These are phyloP conservation scores for Acanthopleura granulata DNA, from an alignment of 2,888 invertebrate genomes.

Conservation along the genomic window DNA sequence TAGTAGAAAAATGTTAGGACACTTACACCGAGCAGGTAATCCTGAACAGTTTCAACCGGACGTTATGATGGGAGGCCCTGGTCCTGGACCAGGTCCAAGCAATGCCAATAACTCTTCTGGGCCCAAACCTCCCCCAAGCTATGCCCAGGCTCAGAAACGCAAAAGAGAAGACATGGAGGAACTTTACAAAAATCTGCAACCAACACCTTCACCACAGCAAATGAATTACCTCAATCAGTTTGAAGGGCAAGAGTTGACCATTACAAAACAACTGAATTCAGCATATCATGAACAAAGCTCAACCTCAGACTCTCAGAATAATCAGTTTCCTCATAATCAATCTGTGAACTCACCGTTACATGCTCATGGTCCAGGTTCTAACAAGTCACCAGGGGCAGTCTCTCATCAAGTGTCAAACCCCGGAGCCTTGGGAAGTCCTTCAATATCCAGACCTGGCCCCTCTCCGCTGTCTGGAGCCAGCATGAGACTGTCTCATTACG, in stretches of 20 bases:
- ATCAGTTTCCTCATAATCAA: slow-evolving; percentile 47
- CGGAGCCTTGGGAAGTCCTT: slow-evolving; percentile 27
- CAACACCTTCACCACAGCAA: slow-evolving; percentile 96
- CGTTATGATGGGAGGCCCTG: slow-evolving; percentile 33
- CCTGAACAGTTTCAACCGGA: slow-evolving; percentile 66
- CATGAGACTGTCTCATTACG: slow-evolving; percentile 61
- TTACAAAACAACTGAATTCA: slow-evolving; percentile 95
- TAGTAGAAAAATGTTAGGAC: slow-evolving; percentile 9
- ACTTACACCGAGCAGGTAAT: slow-evolving; percentile 63
- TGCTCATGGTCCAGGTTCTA: slow-evolving; percentile 45
- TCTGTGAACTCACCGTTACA: slow-evolving; percentile 57
- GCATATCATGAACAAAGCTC: slow-evolving; percentile 72
- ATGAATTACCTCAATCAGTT: slow-evolving; percentile 95
- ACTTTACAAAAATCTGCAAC: slow-evolving; percentile 76
- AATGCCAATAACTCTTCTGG: slow-evolving; percentile 29
- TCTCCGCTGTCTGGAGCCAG: slow-evolving; percentile 50
- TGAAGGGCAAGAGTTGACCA: slow-evolving; percentile 95
- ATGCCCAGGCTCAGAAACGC: slow-evolving; percentile 66
- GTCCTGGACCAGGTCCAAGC: slow-evolving; percentile 28
- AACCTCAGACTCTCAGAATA: slow-evolving; percentile 24
- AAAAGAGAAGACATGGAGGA: slow-evolving; percentile 75
- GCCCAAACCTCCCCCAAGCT: slow-evolving; percentile 67
- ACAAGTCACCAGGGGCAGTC: slow-evolving; percentile 61
- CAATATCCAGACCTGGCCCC: slow-evolving; percentile 40
- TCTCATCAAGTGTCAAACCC: slow-evolving; percentile 60